Percentiles rank a stretch among this genome's conserved stretches.
Conservation (phyloP, 1,140 invertebrate genomes). For the Drosophila subpulchrella region DNA sequence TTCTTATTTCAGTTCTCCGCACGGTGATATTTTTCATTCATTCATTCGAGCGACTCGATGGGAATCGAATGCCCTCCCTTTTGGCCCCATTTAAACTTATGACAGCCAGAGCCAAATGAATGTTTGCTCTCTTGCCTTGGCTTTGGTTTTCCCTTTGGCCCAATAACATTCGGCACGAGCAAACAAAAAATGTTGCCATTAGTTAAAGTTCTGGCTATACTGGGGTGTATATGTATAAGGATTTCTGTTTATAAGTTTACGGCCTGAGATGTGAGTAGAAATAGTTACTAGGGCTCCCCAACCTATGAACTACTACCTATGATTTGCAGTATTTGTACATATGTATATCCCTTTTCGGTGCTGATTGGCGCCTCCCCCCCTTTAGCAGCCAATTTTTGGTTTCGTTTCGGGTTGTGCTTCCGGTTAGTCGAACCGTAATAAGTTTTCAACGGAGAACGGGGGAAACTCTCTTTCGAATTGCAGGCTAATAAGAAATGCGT, state of each 20-base stretch:
- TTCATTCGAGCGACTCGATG: background rate
- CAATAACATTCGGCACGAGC: slow-evolving; percentile 59
- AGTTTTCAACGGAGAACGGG: slow-evolving; percentile 37
- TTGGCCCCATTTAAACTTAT: slow-evolving; percentile 60
- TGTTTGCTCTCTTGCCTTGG: slow-evolving; percentile 56
- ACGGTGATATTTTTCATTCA: slow-evolving; percentile 51
- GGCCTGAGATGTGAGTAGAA: too few relatives aligned
- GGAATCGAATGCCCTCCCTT: background rate
- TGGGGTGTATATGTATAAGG: too few relatives aligned
- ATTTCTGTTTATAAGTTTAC: too few relatives aligned
- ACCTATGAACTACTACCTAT: background rate
- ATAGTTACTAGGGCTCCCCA: background rate
- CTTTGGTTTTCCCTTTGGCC: background rate
- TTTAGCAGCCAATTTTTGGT: background rate
- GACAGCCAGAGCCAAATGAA: slow-evolving; percentile 68
- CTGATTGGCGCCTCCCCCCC: background rate
- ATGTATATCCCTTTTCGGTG: background rate
- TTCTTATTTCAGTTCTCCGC: background rate
- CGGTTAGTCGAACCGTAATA: slow-evolving; percentile 41
- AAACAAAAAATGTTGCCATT: slow-evolving; percentile 64
- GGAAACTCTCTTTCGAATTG: slow-evolving; percentile 30
- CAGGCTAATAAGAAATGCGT: slow-evolving; percentile 77
- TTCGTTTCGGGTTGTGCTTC: background rate
- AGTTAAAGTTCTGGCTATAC: slow-evolving; percentile 46
- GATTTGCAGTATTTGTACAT: background rate